phyloP scores from a whole-genome alignment of 1,140 invertebrate species.

The Drusus annulatus region DNA sequence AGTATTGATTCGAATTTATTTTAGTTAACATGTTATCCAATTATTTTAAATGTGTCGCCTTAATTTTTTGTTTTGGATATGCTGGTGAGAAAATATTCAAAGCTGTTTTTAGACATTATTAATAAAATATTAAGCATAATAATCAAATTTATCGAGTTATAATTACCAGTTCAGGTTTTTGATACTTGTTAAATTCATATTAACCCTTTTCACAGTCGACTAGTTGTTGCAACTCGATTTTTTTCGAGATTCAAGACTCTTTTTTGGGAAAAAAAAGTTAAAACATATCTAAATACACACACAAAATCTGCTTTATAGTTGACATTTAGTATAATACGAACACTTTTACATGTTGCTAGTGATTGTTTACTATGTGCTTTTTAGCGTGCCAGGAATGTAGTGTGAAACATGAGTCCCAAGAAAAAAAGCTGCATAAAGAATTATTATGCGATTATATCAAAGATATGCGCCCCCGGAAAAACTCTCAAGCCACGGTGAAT shows the following conservation, averaged over 20 bases:
- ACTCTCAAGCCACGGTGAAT: constrained; percentile 48
- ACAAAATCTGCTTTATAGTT: too few relatives aligned
- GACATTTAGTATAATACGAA: too few relatives aligned
- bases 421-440: constrained; percentile 37
- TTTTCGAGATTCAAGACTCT: too few relatives aligned
- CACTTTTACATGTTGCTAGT: too few relatives aligned
- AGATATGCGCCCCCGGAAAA: constrained; percentile 45
- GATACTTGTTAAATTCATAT: too few relatives aligned
- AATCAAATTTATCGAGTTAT: too few relatives aligned
- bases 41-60: not conserved
- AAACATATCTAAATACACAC: too few relatives aligned
- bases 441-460: constrained; percentile 51
- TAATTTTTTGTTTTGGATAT: not conserved
- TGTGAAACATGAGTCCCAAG: not conserved
- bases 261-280: too few relatives aligned
- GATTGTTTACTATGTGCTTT: not conserved
- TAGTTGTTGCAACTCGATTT: too few relatives aligned
- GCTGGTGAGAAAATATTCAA: not conserved
- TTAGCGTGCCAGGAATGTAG: constrained; percentile 1
- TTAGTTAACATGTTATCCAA: constrained; percentile 20
- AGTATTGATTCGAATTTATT: constrained; percentile 7
- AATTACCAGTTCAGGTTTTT: too few relatives aligned
- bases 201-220: too few relatives aligned
- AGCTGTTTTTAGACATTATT: not conserved
- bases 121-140: too few relatives aligned